Conservation (phyloP, 2,113 vertebrate species). For the human (Homo sapiens) region DNA sequence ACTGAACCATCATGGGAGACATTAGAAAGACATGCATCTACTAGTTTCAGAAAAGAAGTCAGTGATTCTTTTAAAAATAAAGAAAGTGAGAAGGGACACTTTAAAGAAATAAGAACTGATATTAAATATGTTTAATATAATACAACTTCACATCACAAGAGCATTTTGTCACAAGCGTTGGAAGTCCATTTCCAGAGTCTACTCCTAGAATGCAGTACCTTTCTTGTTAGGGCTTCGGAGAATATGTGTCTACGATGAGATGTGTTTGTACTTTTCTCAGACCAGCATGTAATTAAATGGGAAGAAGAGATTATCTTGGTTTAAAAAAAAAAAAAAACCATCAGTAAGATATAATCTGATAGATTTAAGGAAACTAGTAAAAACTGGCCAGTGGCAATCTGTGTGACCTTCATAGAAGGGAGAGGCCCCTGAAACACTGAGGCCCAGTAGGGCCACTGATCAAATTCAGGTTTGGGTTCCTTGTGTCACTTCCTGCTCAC, state of each 20-base stretch:
- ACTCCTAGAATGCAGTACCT: not conserved
- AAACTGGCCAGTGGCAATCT: not conserved
- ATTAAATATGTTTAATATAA: not conserved
- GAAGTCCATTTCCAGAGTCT: not conserved
- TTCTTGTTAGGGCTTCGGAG: not conserved
- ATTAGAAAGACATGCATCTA: not conserved
- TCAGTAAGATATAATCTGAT: not conserved
- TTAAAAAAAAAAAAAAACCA: not conserved
- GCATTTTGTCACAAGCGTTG: not conserved
- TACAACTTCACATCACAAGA: not conserved
- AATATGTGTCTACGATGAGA: not conserved
- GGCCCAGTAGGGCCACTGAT: fast-evolving
- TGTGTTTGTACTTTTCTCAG: not conserved
- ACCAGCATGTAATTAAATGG: not conserved
- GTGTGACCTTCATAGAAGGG: not conserved
- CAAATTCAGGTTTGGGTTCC: not conserved
- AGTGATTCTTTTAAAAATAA: not conserved
- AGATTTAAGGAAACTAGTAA: not conserved
- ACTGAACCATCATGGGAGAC: not conserved
- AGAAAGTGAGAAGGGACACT: not conserved
- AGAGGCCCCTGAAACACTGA: fast-evolving
- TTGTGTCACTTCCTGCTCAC: fast-evolving
- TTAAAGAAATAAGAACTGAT: not conserved
- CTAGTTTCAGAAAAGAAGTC: not conserved
- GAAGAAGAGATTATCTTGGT: not conserved